A percentile compares a stretch with the other conserved stretches of the same genome.
Conservation (phyloP, 2,113 vertebrate species). For the Chinchilla lanigera region DNA sequence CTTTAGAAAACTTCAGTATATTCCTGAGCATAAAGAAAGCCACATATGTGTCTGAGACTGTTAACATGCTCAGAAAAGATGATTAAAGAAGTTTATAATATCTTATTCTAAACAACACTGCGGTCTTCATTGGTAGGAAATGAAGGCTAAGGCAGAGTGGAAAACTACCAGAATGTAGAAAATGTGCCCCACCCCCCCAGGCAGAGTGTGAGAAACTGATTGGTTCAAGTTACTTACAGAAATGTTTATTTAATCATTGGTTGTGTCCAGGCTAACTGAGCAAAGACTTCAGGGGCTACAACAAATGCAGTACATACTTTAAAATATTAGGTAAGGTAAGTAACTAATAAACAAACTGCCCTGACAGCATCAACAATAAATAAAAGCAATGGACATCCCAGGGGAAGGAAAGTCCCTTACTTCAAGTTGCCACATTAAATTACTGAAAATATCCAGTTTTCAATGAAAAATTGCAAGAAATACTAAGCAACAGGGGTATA, state of each 20-base stretch:
- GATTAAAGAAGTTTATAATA: not conserved
- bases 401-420: not conserved
- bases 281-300: not conserved
- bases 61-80: not conserved
- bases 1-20: not conserved
- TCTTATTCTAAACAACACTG: not conserved
- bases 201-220: not conserved
- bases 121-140: not conserved
- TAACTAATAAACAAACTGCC: not conserved
- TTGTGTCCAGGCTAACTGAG: not conserved
- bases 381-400: not conserved
- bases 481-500: not conserved
- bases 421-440: not conserved
- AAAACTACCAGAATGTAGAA: not conserved
- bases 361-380: not conserved
- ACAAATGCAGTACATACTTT: not conserved
- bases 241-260: not conserved
- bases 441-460: not conserved
- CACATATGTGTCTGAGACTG: not conserved
- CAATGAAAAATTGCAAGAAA: not conserved
- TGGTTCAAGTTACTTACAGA: not conserved
- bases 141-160: not conserved
- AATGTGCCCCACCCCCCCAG: not conserved
- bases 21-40: not conserved
- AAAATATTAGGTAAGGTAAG: not conserved